Base-by-base conservation (phyloP, 64 coral and sea anemone species). In the Montipora capricornis region DNA sequence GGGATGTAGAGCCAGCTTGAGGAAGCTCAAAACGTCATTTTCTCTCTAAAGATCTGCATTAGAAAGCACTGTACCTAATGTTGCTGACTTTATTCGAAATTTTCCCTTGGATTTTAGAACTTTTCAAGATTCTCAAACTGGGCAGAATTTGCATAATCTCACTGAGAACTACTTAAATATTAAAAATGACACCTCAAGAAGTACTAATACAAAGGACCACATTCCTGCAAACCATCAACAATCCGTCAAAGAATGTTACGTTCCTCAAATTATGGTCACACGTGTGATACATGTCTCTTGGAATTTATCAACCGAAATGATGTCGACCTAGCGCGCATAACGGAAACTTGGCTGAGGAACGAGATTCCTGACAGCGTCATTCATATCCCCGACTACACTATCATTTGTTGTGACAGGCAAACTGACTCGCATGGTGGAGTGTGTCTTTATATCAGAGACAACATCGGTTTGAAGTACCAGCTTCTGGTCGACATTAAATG, bases 291-390 rank as follows among this genome's bases (percentile, higher is more conserved):
- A 55, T 55, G 84, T 93, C 75, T 67, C 53, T 88, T 47, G 73
- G 90, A 92, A 51, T 92, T 92, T 75, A 14, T 58, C 53, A 20
- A 74, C 14, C 81, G 79, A 11, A 92, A 86, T 57, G 81, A 92
- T 44, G 49, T 85, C 48, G 44, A 92, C 47, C 68, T 86, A 17
- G 81, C 49, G 9, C 77, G 52, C 58, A 92, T 92, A 58, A 85
- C 73, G 1, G 90, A 92, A 86, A 84, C 90, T 15, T 92, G 90
- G 90, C 52, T 92, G 53, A 92, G 85, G 51, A 81, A 92, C 6
- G 8, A 16, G 5, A 37, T 92, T 15, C n/a, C 68, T 20, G 68
- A 92, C 71, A 75, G 68, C 24, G 80, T 92, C 29, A 49, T 92
- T 17, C 4, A 92, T 76, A 86, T 86, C 16, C 90, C 90, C 37